Evolutionary conservation across 1,140 invertebrate genomes (phyloP), one percentile per base, ranked within the genome.

Genomic region (Aphaenogaster floridana): DNA sequence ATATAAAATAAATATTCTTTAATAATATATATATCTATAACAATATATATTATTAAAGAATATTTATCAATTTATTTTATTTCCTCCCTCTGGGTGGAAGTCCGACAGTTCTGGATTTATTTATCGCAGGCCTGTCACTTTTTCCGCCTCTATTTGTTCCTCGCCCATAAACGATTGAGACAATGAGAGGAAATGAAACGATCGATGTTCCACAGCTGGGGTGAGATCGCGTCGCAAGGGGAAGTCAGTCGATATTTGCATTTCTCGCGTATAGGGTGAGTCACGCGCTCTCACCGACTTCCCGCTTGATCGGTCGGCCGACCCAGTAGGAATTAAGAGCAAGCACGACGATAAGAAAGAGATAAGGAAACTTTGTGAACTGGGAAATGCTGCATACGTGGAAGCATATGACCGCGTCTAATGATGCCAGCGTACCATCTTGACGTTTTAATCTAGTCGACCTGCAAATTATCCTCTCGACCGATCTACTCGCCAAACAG

Each of bases 171-270:
- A 80, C 42, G 21, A 59, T 71, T 45, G 11, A 42, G 39, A 59
- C 71, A 81, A 71, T 69, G 5, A 64, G 9, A 48, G 7, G 13
- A 59, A 57, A 57, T 45, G 15, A 71, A 57, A 71, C 79, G 79
- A 59, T 81, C 66, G 39, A 81, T 81, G 6, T 34, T n/a, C 34
- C 11, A 34, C 28, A 8, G 9, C 9, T 45, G n/a, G 66, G 21
- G 50, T 17, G 28, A 39, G 5, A 54, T 63, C 61, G 34, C n/a
- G 45, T 17, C 28, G 8, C 11, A 7, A 66, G 13, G 59, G 52
- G 21, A 17, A 69, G 15, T 2, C 21, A 79, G 54, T 71, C 9
- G 48, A 74, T 85, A 86, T 83, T 61, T 68, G 74, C 50, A 86
- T 86, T 66, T 54, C 57, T 42, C 61, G 52, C 17, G 21, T 63